These are phyloP conservation scores for Eubucco bourcierii DNA, from an alignment of 2,113 vertebrate genomes.

Conservation along the genomic window DNA sequence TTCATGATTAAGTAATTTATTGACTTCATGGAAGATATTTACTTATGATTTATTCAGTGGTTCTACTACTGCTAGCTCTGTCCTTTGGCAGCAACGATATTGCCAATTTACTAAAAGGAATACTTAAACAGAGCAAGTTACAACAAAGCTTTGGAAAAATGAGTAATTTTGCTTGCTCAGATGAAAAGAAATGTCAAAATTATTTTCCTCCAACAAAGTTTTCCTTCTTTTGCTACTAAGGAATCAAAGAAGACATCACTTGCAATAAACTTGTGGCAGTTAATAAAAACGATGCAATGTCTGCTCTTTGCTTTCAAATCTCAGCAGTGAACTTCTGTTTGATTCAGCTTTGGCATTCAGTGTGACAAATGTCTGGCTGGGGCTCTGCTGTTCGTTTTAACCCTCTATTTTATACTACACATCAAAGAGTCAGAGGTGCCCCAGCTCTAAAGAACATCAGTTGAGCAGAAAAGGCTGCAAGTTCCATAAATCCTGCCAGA, in stretches of 20 bases:
- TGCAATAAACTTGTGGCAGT: background rate
- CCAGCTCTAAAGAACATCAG: background rate
- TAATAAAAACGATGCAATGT: background rate
- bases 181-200: background rate
- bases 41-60: background rate
- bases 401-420: background rate
- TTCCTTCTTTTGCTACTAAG: background rate
- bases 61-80: background rate
- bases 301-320: constrained; percentile 35
- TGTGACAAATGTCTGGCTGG: background rate
- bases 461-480: background rate
- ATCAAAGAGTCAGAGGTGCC: background rate
- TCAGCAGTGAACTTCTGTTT: background rate
- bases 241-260: background rate
- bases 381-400: background rate
- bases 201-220: background rate
- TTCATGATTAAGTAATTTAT: background rate
- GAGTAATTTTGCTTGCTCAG: background rate
- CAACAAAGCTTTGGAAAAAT: background rate
- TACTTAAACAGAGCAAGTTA: constrained; percentile 35
- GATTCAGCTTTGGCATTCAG: background rate
- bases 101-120: background rate
- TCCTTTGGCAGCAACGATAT: background rate
- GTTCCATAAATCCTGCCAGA: background rate
- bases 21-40: background rate